Percentiles rank a stretch among this genome's conserved stretches.
Conservation (phyloP, 23 tunicate genomes). For the Corella eumyota region DNA sequence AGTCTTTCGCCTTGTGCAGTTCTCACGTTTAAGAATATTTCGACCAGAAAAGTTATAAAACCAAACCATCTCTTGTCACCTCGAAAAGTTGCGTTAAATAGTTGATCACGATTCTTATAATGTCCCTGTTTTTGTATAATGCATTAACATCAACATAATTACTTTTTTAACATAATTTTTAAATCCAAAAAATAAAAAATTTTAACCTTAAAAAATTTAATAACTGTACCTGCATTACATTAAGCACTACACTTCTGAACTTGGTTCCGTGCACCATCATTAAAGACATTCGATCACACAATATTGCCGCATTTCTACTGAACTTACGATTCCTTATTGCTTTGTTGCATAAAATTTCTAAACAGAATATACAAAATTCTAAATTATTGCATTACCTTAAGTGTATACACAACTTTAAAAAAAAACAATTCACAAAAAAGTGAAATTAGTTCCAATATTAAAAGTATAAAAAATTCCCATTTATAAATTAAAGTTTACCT, state of each 20-base stretch:
- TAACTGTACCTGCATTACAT: conserved; percentile 45
- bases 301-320: conserved; percentile 24
- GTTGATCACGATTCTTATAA: conserved; percentile 28
- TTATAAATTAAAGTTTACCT: conserved; percentile 4
- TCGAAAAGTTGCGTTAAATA: conserved; percentile 24
- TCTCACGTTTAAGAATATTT: conserved; percentile 30
- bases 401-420: too few species aligned
- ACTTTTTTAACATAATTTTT: too few species aligned
- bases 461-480: too few species aligned
- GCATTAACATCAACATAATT: too few species aligned
- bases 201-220: too few species aligned
- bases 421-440: too few species aligned
- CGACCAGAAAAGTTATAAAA: conserved; percentile 32
- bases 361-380: too few species aligned
- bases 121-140: conserved; percentile 41
- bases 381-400: too few species aligned
- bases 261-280: conserved; percentile 74
- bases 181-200: too few species aligned
- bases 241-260: conserved; percentile 42
- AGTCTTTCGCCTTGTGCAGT: conserved; percentile 13
- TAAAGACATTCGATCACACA: conserved; percentile 44
- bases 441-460: too few species aligned
- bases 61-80: conserved; percentile 43
- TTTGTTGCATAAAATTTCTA: conserved; percentile 42
- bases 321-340: conserved; percentile 32